Conservation (phyloP, 2,113 vertebrate species). For the Ciconia boyciana region DNA sequence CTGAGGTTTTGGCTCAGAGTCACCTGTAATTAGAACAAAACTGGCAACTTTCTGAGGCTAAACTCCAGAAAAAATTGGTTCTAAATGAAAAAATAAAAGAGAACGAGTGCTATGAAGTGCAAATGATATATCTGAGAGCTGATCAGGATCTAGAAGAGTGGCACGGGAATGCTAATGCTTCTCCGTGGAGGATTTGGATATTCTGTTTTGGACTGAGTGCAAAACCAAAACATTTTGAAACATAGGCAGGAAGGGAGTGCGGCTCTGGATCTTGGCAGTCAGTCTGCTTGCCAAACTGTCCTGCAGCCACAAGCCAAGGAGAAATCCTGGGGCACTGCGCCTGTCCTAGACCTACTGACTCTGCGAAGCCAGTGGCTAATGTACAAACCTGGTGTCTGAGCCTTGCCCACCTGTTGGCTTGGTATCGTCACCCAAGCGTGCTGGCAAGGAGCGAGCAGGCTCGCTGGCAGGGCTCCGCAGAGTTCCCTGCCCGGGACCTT, state of each 20-base stretch:
- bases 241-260: not conserved
- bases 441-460: not conserved
- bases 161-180: not conserved
- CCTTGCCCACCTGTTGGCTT: rapidly evolving
- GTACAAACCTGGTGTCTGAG: not conserved
- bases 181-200: not conserved
- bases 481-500: not conserved
- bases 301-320: not conserved
- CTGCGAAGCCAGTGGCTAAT: rapidly evolving
- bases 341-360: not conserved
- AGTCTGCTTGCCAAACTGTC: not conserved
- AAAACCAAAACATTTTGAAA: constrained; percentile 14
- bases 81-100: constrained; percentile 40
- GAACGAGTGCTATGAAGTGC: not conserved
- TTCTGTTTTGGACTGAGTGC: not conserved
- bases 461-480: not conserved
- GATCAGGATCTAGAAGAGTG: not conserved
- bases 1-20: constrained; percentile 50
- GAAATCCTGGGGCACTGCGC: not conserved
- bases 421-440: rapidly evolving
- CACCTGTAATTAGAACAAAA: constrained; percentile 38
- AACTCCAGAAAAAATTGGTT: constrained; percentile 44
- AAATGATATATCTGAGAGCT: not conserved
- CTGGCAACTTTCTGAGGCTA: constrained; percentile 18
- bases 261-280: not conserved